These are phyloP conservation scores for Melieria omissa DNA, from an alignment of 2,888 invertebrate genomes.

Conservation along the genomic window DNA sequence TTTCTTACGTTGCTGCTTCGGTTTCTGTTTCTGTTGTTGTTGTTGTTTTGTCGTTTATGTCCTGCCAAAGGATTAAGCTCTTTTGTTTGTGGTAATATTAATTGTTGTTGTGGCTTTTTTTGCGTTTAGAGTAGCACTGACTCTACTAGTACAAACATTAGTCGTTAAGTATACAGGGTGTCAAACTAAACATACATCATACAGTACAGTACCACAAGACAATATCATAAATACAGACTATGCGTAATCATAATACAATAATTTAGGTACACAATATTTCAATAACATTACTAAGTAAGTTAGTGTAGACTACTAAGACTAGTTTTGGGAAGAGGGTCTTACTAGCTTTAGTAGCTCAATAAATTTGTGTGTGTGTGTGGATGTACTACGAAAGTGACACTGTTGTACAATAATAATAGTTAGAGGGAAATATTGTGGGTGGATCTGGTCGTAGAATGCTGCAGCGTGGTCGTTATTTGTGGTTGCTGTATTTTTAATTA, in stretches of 20 bases:
- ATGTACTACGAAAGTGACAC: neutral
- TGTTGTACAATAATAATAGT: neutral
- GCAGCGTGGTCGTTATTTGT: neutral
- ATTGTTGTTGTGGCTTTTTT: too few species aligned
- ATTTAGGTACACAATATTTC: conserved; percentile 11
- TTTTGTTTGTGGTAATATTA: neutral
- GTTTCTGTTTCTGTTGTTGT: neutral
- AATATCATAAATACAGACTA: conserved; percentile 14
- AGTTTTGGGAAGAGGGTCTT: neutral
- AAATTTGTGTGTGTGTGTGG: neutral
- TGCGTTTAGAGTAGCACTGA: too few species aligned
- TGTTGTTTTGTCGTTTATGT: neutral
- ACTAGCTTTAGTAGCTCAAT: neutral
- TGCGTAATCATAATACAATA: conserved; percentile 9
- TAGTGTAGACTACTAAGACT: neutral
- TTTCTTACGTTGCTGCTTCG: too few species aligned
- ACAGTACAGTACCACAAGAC: conserved; percentile 7
- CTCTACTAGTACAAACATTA: too few species aligned
- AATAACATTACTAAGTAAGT: neutral
- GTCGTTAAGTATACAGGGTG: neutral
- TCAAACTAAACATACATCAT: conserved; percentile 10
- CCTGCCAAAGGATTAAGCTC: neutral
- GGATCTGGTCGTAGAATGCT: neutral
- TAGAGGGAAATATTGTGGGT: neutral
- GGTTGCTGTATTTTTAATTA: neutral